Evolutionary conservation across 2,888 invertebrate species (phyloP), one percentile per base, ranked within the genome.

Genomic region (Aleiodes alternator): DNA sequence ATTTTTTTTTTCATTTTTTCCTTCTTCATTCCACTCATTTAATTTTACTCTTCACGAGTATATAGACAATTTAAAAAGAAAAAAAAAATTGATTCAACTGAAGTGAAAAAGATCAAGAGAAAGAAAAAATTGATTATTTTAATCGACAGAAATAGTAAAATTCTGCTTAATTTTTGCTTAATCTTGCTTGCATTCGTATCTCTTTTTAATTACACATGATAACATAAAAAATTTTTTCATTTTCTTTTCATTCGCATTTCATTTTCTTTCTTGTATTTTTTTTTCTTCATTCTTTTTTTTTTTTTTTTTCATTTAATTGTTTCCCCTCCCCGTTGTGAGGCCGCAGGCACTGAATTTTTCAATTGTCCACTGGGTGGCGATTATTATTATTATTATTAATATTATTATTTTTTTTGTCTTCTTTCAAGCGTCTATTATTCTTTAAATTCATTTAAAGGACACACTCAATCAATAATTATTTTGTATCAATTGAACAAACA

Each of bases 331-430:
- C 69, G 43, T 61, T 70, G 69, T 48, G 56, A 76, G 69, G 72
- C 76, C 72, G 72, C 72, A 76, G 76, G 76, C 76, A 76, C 76
- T 76, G 76, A 76, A 69, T 75, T 74, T 56, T 56, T 72, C 57
- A 72, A 72, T 68, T 76, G 75, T 72, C 69, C 76, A 76, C 72
- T 72, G 50, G 61, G 61, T 50, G 43, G 51, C 69, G 50, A 75
- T 64, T 31, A 66, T 70, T 74, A 50, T 64, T 50, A 31, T 61
- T 23, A 34, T 61, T 31, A 16, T 70, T 56, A 43, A 73, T 38
- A 34, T 34, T 34, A 34, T 34, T 23, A 23, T 34, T 34, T 38
- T 38, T 72, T 57, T 74, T 72, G 43, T 61, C 56, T 51, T 72
- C 59, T 70, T 56, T 29, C 56, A 51, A 64, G 68, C 56, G 72